phyloP scores from a whole-genome alignment of 2,113 vertebrate genomes.

The Gopherus evgoodei region DNA sequence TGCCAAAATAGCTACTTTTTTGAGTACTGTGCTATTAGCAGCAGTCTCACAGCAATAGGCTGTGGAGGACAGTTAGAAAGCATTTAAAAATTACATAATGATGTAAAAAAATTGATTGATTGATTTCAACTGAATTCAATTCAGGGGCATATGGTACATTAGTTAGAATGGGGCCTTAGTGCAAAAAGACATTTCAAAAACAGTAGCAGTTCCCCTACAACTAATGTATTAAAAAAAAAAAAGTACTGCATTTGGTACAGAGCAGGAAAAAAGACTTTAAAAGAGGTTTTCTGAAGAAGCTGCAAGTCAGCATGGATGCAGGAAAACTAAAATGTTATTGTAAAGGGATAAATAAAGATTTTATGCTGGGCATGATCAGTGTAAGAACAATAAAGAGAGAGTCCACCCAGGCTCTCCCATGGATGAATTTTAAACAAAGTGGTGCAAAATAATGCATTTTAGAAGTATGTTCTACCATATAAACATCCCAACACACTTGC shows the following conservation, averaged over 20 bases:
- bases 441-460: neutral
- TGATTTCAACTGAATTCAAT: conserved; percentile 40
- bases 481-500: neutral
- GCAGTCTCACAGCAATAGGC: neutral
- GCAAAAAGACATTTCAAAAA: conserved; percentile 28
- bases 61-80: neutral
- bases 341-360: neutral
- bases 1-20: neutral
- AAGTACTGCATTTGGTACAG: neutral
- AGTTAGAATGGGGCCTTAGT: neutral
- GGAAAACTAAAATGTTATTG: neutral
- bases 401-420: neutral
- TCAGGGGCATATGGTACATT: neutral
- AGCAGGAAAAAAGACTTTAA: neutral
- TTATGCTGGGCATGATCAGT: neutral
- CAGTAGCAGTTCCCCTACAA: neutral
- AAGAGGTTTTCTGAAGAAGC: neutral
- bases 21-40: neutral
- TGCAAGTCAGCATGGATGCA: neutral
- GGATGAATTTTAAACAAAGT: neutral
- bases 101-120: conserved; percentile 2
- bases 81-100: neutral
- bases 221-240: conserved; percentile 6
- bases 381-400: conserved; percentile 1
- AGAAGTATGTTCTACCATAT: neutral